Base-by-base conservation (phyloP, 2,113 vertebrate genomes). In the Platycercus adscitus region DNA sequence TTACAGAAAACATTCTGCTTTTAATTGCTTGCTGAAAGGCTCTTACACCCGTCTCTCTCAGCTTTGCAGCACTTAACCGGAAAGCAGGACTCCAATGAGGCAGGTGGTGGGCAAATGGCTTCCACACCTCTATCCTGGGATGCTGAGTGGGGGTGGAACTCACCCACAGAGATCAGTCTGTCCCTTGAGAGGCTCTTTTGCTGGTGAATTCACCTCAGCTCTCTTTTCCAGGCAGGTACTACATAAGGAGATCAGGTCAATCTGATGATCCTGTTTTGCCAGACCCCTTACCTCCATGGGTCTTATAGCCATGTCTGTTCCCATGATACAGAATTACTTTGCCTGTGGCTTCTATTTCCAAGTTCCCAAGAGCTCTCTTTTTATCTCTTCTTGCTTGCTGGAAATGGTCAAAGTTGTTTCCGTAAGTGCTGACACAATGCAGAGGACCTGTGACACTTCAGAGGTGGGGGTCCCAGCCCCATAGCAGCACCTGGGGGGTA, bases 1-100 rank as follows among this genome's bases (percentile, higher is more conserved):
- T 97, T 96, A 91, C 95, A 92, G 95, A 96, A 96, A 97, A 91
- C 93, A 86, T 94, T 93, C 77, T 86, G 91, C 55, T 94, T 94
- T 97, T 96, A 96, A 97, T 96, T 96, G 97, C 95, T 70, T 70
- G 55, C 94, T 95, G 89, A 91, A 91, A 96, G 77, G 82, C 89
- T 89, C 86, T 91, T 95, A 31, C n/a, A 35, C 37, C 10, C 2
- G 0, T 28, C 55, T 43, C 60, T 35, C 64, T 86, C 70, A 52
- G 61, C 64, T 84, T 80, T 79, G 66, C 78, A 92, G 64, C 65
- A 73, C 65, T 92, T 75, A 91, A 73, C 66, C 2, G 6, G 78
- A 93, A 91, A 88, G 86, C 70, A 82, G 82, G 29, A 82, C 39
- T 69, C 55, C 39, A 77, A 53, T 0, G 0, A 66, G 65, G 55